These are phyloP conservation scores for Euclidia mi DNA, from an alignment of 2,888 invertebrate genomes.

Conservation along the genomic window DNA sequence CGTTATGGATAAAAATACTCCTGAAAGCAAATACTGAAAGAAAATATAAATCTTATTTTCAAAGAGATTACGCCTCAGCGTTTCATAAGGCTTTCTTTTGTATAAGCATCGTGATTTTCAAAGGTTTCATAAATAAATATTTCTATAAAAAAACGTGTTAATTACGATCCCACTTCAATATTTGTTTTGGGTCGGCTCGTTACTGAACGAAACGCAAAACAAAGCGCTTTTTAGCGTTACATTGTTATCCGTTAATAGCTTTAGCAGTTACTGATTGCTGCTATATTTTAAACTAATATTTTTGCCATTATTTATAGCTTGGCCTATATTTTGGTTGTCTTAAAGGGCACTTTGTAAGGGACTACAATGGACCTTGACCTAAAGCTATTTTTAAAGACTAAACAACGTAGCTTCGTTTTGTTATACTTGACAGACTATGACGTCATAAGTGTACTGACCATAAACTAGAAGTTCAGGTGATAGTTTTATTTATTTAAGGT, in stretches of 20 bases:
- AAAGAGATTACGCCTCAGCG: conserved; percentile 3
- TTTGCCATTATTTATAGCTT: no score
- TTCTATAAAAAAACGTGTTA: conserved; percentile 15
- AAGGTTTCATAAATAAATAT: conserved; percentile 8
- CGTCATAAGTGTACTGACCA: no score
- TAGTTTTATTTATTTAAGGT: no score
- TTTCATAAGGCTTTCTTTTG: conserved; percentile 22
- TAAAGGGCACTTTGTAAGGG: conserved; percentile 2
- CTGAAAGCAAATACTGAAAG: neutral
- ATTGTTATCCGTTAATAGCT: conserved; percentile 36
- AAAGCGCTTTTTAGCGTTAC: conserved; percentile 19
- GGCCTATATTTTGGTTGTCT: conserved; percentile 10
- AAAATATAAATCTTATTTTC: conserved; percentile 4
- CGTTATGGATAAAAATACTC: no score
- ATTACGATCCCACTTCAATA: conserved; percentile 31
- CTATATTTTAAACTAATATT: conserved; percentile 17
- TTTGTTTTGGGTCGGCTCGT: conserved; percentile 7
- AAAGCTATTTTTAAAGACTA: conserved; percentile 10
- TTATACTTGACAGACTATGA: neutral
- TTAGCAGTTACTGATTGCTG: conserved; percentile 20
- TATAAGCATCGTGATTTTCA: conserved; percentile 6
- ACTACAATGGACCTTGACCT: conserved; percentile 16
- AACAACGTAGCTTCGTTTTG: neutral
- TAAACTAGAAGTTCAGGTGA: no score
- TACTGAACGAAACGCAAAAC: conserved; percentile 24